Evolutionary conservation across 2,797 vertebrate genomes (phyloP).

Genomic region (Alosa sapidissima): DNA sequence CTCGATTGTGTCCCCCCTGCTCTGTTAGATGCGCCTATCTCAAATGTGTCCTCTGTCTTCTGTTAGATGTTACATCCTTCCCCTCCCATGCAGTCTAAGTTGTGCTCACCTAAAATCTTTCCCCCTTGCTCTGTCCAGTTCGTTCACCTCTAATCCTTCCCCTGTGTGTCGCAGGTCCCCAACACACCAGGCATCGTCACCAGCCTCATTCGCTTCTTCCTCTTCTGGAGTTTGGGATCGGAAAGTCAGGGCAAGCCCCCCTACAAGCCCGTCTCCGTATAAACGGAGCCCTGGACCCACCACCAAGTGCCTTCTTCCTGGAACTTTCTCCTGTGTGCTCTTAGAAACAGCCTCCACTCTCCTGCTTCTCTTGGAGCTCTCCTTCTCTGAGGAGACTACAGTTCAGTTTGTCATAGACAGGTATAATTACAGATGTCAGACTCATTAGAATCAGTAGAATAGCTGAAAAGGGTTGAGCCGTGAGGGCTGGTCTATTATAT

Average conservation of each 20-base stretch:
- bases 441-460: background rate
- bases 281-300: conserved; percentile 46
- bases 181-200: conserved; percentile 88
- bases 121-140: too few relatives aligned
- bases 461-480: background rate
- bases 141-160: background rate
- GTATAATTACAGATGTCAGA: background rate
- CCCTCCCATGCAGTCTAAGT: background rate
- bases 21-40: background rate
- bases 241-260: conserved; percentile 58
- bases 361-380: background rate
- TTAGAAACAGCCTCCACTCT: background rate
- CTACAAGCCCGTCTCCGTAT: conserved; percentile 74
- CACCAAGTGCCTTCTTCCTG: conserved; percentile 36
- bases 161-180: conserved; percentile 75
- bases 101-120: background rate
- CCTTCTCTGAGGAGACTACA: background rate
- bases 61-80: too few relatives aligned
- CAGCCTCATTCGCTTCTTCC: conserved; percentile 84
- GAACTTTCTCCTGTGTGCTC: background rate
- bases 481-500: background rate
- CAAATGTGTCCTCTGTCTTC: too few relatives aligned
- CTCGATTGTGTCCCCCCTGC: background rate
- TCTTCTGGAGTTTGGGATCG: conserved; percentile 81
- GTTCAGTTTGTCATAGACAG: background rate